phyloP scores from a whole-genome alignment of 1,140 invertebrate species.

The Marisa cornuarietis region DNA sequence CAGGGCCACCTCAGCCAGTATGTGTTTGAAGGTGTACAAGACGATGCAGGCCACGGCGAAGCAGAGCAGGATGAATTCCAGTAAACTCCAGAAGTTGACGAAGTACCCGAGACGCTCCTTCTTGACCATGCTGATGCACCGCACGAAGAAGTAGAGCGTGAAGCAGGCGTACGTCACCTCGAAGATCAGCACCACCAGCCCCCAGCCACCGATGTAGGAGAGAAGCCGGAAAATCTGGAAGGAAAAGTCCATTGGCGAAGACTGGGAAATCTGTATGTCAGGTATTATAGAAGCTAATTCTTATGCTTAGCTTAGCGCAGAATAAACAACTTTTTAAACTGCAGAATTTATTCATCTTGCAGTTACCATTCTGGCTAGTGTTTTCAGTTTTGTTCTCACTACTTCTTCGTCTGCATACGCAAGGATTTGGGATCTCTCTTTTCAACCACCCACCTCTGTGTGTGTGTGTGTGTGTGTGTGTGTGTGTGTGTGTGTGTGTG shows the following conservation, averaged over 20 bases:
- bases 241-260: background rate
- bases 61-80: constrained; percentile 66
- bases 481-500: no score
- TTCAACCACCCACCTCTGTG: no score
- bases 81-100: constrained; percentile 67
- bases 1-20: constrained; percentile 64
- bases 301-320: no score
- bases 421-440: no score
- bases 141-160: constrained; percentile 61
- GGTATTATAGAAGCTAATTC: no score
- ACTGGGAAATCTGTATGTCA: no score
- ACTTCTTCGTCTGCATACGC: no score
- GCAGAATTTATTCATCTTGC: no score
- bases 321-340: no score
- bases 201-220: constrained; percentile 63
- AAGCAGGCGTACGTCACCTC: constrained; percentile 61
- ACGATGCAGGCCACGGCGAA: constrained; percentile 65
- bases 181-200: constrained; percentile 61
- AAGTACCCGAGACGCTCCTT: constrained; percentile 66
- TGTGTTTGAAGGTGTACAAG: constrained; percentile 67
- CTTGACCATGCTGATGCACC: constrained; percentile 54
- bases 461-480: no score
- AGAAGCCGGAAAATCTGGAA: constrained; percentile 63
- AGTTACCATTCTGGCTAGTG: no score
- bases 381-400: no score